phyloP scores from a whole-genome alignment of 2,113 vertebrate genomes.

The Rhabdomys dilectus region DNA sequence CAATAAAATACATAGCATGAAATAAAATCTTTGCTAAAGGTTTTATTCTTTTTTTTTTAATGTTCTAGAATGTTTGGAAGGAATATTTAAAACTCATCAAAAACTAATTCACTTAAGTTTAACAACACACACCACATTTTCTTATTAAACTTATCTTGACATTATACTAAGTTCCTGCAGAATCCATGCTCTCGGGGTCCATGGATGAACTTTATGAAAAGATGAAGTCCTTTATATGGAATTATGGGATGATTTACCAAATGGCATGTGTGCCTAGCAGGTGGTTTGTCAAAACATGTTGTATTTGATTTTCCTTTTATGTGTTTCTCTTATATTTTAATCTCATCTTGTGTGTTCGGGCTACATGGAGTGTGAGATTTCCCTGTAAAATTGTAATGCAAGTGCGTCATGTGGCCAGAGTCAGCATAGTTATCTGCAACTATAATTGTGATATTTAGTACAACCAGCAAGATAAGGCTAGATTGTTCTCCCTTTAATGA shows the following conservation, averaged over 20 bases:
- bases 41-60: conserved; percentile 55
- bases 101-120: conserved; percentile 46
- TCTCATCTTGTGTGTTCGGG: neutral
- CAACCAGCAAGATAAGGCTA: no score
- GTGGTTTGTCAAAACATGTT: conserved; percentile 12
- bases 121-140: conserved; percentile 39
- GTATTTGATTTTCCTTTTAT: conserved; percentile 58
- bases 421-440: conserved; percentile 44
- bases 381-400: conserved; percentile 33
- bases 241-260: conserved; percentile 58
- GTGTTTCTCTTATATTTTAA: conserved; percentile 22
- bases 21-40: conserved; percentile 26
- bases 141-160: conserved; percentile 68
- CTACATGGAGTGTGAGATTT: neutral
- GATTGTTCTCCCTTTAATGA: neutral
- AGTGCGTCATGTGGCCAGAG: neutral
- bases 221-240: conserved; percentile 36
- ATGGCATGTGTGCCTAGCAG: conserved; percentile 8
- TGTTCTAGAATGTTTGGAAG: conserved; percentile 52
- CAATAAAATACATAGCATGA: conserved; percentile 32
- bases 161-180: conserved; percentile 58
- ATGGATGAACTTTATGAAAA: conserved; percentile 60
- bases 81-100: neutral
- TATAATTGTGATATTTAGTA: neutral
- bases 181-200: conserved; percentile 28